These are phyloP conservation scores for Limosa lapponica DNA, from an alignment of 2,797 vertebrate species.

Conservation along the genomic window DNA sequence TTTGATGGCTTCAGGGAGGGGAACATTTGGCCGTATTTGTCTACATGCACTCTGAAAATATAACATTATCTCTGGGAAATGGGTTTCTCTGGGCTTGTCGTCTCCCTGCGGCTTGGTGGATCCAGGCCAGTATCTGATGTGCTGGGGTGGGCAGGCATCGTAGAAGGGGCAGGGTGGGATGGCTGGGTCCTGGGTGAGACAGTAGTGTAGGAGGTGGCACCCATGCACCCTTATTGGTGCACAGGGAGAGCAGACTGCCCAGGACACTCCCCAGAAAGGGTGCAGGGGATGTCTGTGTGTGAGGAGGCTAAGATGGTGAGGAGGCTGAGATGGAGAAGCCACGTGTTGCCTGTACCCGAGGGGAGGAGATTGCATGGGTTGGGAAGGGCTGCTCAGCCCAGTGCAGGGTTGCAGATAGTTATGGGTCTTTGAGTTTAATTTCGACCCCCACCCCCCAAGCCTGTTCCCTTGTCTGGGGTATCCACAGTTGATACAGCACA, in stretches of 20 bases:
- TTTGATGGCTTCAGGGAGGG: constrained; percentile 76
- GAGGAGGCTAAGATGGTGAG: accelerated
- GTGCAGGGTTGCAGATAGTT: neutral
- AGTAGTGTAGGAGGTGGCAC: neutral
- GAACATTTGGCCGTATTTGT: constrained; percentile 69
- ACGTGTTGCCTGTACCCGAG: accelerated
- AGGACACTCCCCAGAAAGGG: accelerated
- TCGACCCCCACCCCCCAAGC: neutral
- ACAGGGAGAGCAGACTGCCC: neutral
- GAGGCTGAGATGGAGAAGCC: neutral
- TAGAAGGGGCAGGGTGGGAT: neutral
- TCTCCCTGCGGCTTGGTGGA: neutral
- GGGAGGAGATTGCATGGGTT: neutral
- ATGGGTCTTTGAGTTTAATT: neutral
- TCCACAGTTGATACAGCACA: neutral
- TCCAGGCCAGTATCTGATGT: neutral
- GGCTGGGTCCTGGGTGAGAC: neutral
- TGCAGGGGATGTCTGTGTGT: accelerated
- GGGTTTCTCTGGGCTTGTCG: neutral
- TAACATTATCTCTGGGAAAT: constrained; percentile 51
- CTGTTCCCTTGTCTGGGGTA: accelerated
- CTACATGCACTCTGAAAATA: constrained; percentile 42
- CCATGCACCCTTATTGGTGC: too few relatives aligned
- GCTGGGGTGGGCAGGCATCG: accelerated
- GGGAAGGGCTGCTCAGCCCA: neutral